phyloP scores from a whole-genome alignment of 2,113 vertebrate genomes.

The Microtus oregoni region DNA sequence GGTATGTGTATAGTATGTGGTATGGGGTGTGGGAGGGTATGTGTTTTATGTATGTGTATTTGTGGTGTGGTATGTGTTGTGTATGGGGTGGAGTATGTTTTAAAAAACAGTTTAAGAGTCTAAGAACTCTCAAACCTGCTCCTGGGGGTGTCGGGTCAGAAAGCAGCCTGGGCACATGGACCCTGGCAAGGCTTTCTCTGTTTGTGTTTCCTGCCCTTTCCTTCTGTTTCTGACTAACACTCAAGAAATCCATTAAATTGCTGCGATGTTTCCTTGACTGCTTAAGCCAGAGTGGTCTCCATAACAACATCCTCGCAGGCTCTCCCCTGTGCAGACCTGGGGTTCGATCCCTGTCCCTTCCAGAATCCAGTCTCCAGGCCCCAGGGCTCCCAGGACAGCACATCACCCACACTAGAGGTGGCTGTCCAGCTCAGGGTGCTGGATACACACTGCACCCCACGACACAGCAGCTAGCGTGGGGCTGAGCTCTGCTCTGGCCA shows the following conservation, averaged over 20 bases:
- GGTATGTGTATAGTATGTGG: not conserved
- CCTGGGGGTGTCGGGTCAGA: too few relatives aligned
- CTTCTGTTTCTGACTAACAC: not conserved
- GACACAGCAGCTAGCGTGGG: fast-evolving
- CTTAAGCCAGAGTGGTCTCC: not conserved
- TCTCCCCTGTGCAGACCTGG: not conserved
- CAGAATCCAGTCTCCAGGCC: not conserved
- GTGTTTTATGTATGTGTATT: not conserved
- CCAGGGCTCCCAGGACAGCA: not conserved
- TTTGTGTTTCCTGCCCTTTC: not conserved
- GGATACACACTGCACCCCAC: too few relatives aligned
- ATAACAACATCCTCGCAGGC: fast-evolving
- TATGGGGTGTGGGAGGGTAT: not conserved
- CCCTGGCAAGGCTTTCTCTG: too few relatives aligned
- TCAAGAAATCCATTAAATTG: not conserved
- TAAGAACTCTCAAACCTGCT: not conserved
- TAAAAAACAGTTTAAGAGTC: not conserved
- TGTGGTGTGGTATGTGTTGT: not conserved
- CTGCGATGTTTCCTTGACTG: not conserved
- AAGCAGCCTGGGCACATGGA: not conserved
- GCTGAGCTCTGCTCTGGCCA: not conserved
- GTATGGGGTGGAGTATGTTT: not conserved
- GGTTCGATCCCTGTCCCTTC: not conserved
- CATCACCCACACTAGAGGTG: too few relatives aligned
- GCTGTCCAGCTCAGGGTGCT: not conserved